These are phyloP conservation scores for Cephus rjabovi DNA, from an alignment of 2,888 invertebrate genomes.

Conservation along the genomic window DNA sequence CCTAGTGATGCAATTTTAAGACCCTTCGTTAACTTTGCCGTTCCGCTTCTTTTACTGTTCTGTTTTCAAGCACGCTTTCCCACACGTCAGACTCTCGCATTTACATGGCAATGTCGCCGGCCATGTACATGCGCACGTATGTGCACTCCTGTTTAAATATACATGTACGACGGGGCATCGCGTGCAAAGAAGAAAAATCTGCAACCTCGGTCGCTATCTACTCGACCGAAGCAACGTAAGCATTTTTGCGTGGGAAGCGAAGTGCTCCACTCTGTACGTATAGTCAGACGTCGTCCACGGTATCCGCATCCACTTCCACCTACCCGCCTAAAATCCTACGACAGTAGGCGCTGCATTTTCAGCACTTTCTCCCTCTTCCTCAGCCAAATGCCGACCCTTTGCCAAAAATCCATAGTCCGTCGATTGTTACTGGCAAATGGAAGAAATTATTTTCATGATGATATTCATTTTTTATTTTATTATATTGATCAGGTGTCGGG, in stretches of 20 bases:
- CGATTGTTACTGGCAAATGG: background rate
- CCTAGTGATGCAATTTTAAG: background rate
- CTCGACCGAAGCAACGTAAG: slow-evolving; percentile 46
- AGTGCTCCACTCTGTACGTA: slow-evolving; percentile 45
- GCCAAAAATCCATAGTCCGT: background rate
- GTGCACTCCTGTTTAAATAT: background rate
- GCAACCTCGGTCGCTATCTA: slow-evolving; percentile 5
- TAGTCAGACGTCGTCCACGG: slow-evolving; percentile 39
- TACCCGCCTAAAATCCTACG: background rate
- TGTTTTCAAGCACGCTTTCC: background rate
- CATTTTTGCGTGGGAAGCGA: slow-evolving; percentile 54
- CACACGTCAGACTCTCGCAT: background rate
- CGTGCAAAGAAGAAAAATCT: slow-evolving; percentile 3
- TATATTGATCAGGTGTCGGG: background rate
- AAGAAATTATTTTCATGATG: background rate
- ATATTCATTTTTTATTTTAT: background rate
- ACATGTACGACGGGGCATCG: background rate
- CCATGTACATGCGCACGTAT: background rate
- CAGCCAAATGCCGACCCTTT: background rate
- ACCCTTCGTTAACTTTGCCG: background rate
- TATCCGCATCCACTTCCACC: slow-evolving; percentile 15
- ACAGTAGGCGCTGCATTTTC: slow-evolving; percentile 33
- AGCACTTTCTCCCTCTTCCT: slow-evolving; percentile 13
- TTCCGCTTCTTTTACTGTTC: background rate
- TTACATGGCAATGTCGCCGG: background rate